Evolutionary conservation across 2,888 invertebrate genomes (phyloP).

Genomic region (Drosophila aldrichi): DNA sequence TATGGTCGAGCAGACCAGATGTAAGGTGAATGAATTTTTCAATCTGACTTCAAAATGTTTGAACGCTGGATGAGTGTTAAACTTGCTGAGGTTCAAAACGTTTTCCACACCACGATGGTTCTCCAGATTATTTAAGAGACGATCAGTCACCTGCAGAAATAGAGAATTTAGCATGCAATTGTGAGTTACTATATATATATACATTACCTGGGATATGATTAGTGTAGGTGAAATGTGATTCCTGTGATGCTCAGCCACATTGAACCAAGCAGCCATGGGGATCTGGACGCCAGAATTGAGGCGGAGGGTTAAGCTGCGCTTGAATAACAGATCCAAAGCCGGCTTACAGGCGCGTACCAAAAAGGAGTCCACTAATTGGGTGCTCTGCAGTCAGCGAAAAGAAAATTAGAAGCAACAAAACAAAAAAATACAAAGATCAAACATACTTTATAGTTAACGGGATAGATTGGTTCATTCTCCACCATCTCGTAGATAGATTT

Average conservation of each 20-base stretch:
- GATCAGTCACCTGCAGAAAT: conserved; percentile 17
- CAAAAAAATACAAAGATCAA: neutral
- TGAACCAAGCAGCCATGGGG: conserved; percentile 67
- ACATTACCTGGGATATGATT: conserved; percentile 68
- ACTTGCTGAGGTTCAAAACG: conserved; percentile 77
- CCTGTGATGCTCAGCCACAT: conserved; percentile 71
- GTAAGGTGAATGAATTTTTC: conserved; percentile 72
- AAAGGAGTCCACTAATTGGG: conserved; percentile 69
- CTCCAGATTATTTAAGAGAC: conserved; percentile 65
- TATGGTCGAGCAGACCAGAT: conserved; percentile 72
- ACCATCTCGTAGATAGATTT: conserved; percentile 72
- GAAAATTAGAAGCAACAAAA: neutral
- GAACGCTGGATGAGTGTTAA: conserved; percentile 63
- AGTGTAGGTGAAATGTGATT: conserved; percentile 76
- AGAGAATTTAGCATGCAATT: neutral
- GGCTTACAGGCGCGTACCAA: conserved; percentile 76
- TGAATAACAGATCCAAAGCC: conserved; percentile 81
- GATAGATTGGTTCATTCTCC: conserved; percentile 78
- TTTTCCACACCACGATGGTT: conserved; percentile 55
- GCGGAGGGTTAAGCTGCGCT: conserved; percentile 64
- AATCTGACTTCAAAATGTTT: conserved; percentile 71
- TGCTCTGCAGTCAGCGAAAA: conserved; percentile 52
- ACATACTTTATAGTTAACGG: conserved; percentile 77
- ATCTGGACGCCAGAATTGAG: conserved; percentile 63
- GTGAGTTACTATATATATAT: neutral